These are phyloP conservation scores for Silurus lanzhouensis DNA, from an alignment of 2,797 vertebrate species.

Conservation along the genomic window DNA sequence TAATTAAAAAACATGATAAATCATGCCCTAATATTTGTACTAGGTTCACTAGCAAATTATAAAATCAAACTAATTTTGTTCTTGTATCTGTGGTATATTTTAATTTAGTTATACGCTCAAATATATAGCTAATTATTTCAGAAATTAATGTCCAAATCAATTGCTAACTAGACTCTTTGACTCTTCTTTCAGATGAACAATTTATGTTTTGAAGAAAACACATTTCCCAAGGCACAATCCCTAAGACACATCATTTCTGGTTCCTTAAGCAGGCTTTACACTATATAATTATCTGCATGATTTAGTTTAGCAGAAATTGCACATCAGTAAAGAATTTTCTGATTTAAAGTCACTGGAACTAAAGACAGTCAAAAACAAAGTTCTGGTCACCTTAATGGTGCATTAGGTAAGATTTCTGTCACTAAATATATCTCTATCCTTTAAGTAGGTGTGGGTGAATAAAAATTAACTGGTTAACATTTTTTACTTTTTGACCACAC, in stretches of 20 bases:
- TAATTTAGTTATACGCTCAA: no score
- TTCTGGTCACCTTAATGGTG: no score
- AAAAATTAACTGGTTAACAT: neutral
- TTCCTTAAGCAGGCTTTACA: neutral
- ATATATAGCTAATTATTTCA: no score
- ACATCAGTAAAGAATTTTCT: neutral
- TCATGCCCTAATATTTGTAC: neutral
- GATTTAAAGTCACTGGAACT: neutral
- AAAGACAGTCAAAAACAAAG: no score
- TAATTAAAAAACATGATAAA: neutral
- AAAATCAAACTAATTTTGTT: neutral
- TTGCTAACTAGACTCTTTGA: neutral
- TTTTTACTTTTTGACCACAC: neutral
- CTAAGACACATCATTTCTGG: neutral
- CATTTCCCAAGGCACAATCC: no score
- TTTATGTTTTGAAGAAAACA: neutral
- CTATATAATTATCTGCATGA: neutral
- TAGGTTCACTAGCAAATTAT: neutral
- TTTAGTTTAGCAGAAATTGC: neutral
- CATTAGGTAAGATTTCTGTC: neutral
- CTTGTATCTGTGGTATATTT: neutral
- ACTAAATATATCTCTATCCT: neutral
- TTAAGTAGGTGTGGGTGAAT: neutral
- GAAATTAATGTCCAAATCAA: no score
- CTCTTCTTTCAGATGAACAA: neutral